These are phyloP conservation scores for Epinephelus moara DNA, from an alignment of 2,113 vertebrate species.

Conservation along the genomic window DNA sequence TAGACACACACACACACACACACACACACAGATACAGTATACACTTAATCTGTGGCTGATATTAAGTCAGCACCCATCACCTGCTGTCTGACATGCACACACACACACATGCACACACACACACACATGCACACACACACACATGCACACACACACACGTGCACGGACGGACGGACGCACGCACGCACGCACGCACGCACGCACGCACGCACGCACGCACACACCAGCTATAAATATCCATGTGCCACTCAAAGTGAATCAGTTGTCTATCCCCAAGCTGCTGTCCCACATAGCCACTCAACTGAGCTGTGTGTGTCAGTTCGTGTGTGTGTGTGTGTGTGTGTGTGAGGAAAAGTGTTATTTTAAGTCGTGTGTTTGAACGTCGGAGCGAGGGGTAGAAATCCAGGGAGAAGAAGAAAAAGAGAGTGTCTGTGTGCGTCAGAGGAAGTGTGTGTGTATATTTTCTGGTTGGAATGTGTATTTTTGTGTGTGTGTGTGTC, in stretches of 20 bases:
- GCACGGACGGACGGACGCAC: no score
- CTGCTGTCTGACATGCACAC: conserved; percentile 30
- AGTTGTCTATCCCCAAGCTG: conserved; percentile 77
- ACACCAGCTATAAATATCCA: conserved; percentile 67
- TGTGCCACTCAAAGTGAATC: conserved; percentile 77
- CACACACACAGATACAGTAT: not conserved
- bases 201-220: conserved; percentile 29
- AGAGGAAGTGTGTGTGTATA: conserved; percentile 28
- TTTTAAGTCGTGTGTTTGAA: conserved; percentile 57
- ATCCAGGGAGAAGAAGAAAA: conserved; percentile 43
- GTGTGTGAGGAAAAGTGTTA: conserved; percentile 19
- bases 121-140: conserved; percentile 28
- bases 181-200: conserved; percentile 11
- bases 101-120: conserved; percentile 10
- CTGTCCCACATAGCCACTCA: conserved; percentile 76
- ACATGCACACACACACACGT: conserved; percentile 18
- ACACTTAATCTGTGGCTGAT: no score
- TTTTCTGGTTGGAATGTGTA: not conserved
- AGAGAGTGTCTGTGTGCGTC: conserved; percentile 4
- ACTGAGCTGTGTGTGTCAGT: conserved; percentile 60
- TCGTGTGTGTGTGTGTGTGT: conserved; percentile 27
- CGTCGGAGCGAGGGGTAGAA: conserved; percentile 14
- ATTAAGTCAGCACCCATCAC: conserved; percentile 42
- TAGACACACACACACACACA: not conserved
- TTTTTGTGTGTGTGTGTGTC: conserved; percentile 17